Base-by-base conservation (phyloP, 2,113 vertebrate species). In the Tyrannus savana region DNA sequence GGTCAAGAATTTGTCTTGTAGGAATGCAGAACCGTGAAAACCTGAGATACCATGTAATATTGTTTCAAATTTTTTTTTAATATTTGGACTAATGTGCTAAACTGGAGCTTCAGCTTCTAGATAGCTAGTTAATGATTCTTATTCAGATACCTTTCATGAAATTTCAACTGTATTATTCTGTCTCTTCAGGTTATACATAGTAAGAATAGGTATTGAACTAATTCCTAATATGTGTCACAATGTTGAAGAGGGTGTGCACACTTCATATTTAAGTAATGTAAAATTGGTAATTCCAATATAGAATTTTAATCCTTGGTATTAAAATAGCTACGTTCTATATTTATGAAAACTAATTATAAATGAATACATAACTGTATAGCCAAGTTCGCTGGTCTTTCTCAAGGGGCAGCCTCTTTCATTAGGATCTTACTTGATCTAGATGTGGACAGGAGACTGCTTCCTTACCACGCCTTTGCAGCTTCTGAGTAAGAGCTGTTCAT, bases 281-380 rank as follows among this genome's bases (percentile, higher is more conserved):
- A 71, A 89, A 72, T 60, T 81, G 23, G 44, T 47, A 55, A 90
- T 62, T 39, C 59, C 59, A 64, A 41, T 68, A 41, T 31, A 41
- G 66, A 91, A 73, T 66, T 82, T n/a, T 56, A 60, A 30, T 56
- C 39, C 49, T 66, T 84, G 47, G 14, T 83, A 58, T 74, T 82
- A 84, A 94, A 78, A 64, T 82, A 91, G 18, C 49, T 87, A 28
- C 28, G 24, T 11, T 90, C 35, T 93, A 8, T 90, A 71, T 81
- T 92, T 76, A 81, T 94, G 66, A 92, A 87, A 84, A 47, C n/a
- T 81, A 63, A 75, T 78, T 89, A 71, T 42, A 46, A 93, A 68
- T 49, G 14, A 95, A 68, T 90, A 42, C 22, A n/a, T 93, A 55
- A 39, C 66, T 1, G 0, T 74, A 24, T 56, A 78, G 60, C n/a